Evolutionary conservation across 1,140 invertebrate species (phyloP), one percentile per base, ranked within the genome.

Genomic region (Homalodisca vitripennis): DNA sequence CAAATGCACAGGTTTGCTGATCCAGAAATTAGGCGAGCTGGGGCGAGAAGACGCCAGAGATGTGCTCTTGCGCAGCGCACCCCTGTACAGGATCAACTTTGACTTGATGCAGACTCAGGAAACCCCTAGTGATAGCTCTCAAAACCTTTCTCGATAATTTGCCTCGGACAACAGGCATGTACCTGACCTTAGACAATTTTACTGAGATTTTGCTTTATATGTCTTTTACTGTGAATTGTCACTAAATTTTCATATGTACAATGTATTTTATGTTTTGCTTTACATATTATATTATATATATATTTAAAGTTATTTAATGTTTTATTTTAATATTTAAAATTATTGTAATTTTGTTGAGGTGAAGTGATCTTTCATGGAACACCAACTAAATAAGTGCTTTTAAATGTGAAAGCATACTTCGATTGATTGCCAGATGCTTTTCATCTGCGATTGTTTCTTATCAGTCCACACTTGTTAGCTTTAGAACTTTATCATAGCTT

Each of bases 21-120:
- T 75, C n/a, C 70, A 71, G 12, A 73, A 71, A 67, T 57, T 75
- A 30, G 60, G 53, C 34, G 70, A 70, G n/a, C 51, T 75, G 0
- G 75, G 73, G 17, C 64, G 75, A 14, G 64, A 71, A 66, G 75
- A 75, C 47, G 75, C 73, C 2, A 71, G 69, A 17, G 13, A 64
- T 1, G 62, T 74, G 13, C 48, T 75, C 0, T 31, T 75, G 31
- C 53, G 72, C 12, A 66, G 30, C 24, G 67, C 72, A 22, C 75
- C 74, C 6, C 66, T 74, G 14, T 75, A 74, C 64, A 70, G 62
- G 46, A 69, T 75, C 14, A 69, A 26, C n/a, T 65, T 53, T 17
- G 57, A 67, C n/a, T 31, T 63, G 10, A 31, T 32, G 30, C 60
- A 63, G 31, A 20, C 60, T 1, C 60, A 63, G 20, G 60, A 63